A percentile compares a stretch with the other conserved stretches of the same genome.
These are phyloP conservation scores for Globodera rostochiensis DNA, from an alignment of 1,140 invertebrate genomes.

Conservation along the genomic window DNA sequence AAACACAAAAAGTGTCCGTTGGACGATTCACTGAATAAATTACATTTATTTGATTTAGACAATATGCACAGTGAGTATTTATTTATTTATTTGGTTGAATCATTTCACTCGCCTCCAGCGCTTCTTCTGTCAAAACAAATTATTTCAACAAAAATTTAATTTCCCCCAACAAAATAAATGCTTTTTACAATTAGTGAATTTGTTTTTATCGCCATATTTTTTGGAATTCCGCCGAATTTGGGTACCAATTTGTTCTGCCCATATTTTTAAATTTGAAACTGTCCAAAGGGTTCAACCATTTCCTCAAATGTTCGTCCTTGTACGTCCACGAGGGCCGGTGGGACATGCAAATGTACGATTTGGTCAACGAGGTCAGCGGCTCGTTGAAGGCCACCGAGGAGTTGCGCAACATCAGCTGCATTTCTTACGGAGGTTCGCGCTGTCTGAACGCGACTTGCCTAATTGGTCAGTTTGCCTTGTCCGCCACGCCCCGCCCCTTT, in stretches of 20 bases:
- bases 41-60: no score
- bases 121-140: no score
- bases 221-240: background rate
- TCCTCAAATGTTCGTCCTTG: background rate
- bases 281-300: background rate
- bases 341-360: background rate
- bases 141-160: background rate
- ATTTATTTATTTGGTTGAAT: no score
- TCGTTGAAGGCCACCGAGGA: no score
- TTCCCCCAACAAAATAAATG: background rate
- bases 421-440: background rate
- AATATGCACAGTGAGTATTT: no score
- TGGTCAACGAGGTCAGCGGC: background rate
- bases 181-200: background rate
- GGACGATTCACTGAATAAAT: no score
- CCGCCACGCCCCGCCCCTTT: background rate
- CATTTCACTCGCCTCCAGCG: no score
- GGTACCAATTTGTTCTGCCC: background rate
- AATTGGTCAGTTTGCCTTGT: background rate
- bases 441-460: background rate
- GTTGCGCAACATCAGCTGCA: background rate
- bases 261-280: background rate
- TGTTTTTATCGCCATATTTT: background rate
- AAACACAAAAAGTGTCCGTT: no score
- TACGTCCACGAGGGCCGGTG: background rate